These are phyloP conservation scores for Xestia rhomboidea DNA, from an alignment of 2,888 invertebrate species.

Conservation along the genomic window DNA sequence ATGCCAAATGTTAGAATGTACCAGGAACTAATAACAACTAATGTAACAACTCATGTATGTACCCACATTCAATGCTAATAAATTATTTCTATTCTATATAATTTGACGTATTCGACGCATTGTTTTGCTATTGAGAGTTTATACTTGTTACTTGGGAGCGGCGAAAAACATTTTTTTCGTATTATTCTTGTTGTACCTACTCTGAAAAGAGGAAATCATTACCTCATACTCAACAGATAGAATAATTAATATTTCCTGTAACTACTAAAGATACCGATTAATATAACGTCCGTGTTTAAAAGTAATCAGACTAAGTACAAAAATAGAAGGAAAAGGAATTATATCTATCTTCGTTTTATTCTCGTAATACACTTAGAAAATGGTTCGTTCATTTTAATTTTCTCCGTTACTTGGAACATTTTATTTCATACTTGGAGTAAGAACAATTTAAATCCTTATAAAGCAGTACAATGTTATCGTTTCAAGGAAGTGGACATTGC, in stretches of 20 bases:
- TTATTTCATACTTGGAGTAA: conserved; percentile 9
- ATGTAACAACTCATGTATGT: no score
- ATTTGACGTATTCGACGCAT: not conserved
- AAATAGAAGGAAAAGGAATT: not conserved
- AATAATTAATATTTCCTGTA: not conserved
- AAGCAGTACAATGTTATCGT: not conserved
- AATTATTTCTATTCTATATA: no score
- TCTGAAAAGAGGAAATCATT: no score
- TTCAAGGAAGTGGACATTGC: conserved; percentile 19
- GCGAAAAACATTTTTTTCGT: no score
- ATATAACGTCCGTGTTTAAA: not conserved
- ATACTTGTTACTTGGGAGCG: not conserved
- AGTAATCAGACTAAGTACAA: conserved; percentile 10
- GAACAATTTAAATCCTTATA: conserved; percentile 5
- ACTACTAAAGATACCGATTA: not conserved
- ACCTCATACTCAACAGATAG: not conserved
- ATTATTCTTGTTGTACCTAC: no score
- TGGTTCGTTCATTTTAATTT: conserved; percentile 12
- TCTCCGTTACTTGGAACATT: conserved; percentile 7
- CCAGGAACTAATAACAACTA: no score
- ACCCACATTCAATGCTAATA: no score
- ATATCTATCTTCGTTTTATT: not conserved
- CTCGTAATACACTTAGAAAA: conserved; percentile 10
- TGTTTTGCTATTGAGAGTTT: not conserved
- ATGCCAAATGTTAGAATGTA: no score